A percentile compares a stretch with the other conserved stretches of the same genome.
phyloP scores from a whole-genome alignment of 1,140 invertebrate genomes.

The Plutomurus gul region DNA sequence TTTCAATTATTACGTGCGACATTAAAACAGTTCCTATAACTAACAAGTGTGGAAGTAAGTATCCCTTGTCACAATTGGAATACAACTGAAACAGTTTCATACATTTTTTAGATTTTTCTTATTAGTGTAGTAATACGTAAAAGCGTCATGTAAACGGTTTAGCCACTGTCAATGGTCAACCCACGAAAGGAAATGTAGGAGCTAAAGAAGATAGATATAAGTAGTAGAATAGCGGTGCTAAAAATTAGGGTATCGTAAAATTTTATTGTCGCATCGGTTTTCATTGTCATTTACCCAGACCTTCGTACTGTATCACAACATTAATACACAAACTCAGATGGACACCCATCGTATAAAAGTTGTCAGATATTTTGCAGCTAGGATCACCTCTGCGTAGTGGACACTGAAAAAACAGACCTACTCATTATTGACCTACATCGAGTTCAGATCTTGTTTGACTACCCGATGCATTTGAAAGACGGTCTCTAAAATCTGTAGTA shows the following conservation, averaged over 20 bases:
- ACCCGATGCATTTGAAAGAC: constrained; percentile 1
- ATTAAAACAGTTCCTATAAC: no score
- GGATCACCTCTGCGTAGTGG: no score
- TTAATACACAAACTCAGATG: no score
- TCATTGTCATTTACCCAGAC: not conserved
- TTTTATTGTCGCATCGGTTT: not conserved
- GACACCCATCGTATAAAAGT: not conserved
- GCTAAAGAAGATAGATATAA: not conserved
- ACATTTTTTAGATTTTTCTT: not conserved
- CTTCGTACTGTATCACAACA: no score
- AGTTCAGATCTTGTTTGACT: not conserved
- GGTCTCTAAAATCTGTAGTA: not conserved
- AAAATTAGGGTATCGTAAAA: constrained; percentile 16
- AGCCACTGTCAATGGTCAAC: not conserved
- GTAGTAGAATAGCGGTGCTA: not conserved
- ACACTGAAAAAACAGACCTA: constrained; percentile 14
- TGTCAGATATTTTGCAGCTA: no score
- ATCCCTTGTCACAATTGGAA: not conserved
- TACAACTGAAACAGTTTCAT: not conserved
- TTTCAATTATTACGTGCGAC: no score
- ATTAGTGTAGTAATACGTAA: not conserved
- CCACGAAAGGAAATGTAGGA: not conserved
- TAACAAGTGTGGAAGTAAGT: no score
- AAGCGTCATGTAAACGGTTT: not conserved
- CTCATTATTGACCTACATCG: constrained; percentile 18